phyloP scores from a whole-genome alignment of 1,140 invertebrate species.

The Bombyx mandarina region DNA sequence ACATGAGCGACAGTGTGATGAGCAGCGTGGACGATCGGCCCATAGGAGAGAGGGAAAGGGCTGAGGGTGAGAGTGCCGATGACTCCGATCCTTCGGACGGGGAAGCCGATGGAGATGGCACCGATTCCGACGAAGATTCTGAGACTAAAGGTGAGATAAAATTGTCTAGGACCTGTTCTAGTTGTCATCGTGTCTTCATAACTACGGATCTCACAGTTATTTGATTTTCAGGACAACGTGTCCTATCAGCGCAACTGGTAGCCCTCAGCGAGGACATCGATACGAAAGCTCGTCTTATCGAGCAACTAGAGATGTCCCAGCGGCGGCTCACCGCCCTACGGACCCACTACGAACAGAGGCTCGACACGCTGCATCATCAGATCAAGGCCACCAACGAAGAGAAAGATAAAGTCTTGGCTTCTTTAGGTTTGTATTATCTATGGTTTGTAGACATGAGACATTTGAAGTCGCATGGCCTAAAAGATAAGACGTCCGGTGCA shows the following conservation, averaged over 20 bases:
- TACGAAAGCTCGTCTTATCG: slow-evolving; percentile 92
- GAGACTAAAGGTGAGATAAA: slow-evolving; percentile 52
- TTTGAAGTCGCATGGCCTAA: too few species aligned
- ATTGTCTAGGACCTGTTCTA: too few species aligned
- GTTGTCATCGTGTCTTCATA: too few species aligned
- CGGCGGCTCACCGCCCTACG: slow-evolving; percentile 85
- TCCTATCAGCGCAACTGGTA: slow-evolving; percentile 80
- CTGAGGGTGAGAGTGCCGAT: slow-evolving; percentile 73
- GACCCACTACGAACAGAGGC: slow-evolving; percentile 94
- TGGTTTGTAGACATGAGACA: too few species aligned
- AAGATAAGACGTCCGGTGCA: too few species aligned
- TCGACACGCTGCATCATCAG: slow-evolving; percentile 88
- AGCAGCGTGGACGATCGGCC: slow-evolving; percentile 15
- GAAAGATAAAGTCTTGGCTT: slow-evolving; percentile 91
- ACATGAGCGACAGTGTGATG: slow-evolving; percentile 30
- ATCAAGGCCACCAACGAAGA: slow-evolving; percentile 94
- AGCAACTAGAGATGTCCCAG: slow-evolving; percentile 93
- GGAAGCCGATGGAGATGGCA: slow-evolving; percentile 45
- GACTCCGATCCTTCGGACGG: slow-evolving; percentile 72
- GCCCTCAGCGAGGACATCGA: slow-evolving; percentile 92
- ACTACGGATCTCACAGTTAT: too few species aligned
- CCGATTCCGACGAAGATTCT: slow-evolving; percentile 63
- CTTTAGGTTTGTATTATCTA: slow-evolving; percentile 63
- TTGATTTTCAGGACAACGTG: slow-evolving; percentile 34
- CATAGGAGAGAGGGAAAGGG: slow-evolving; percentile 70